Conservation (phyloP, 1,140 invertebrate species). For the Prorops nasuta region DNA sequence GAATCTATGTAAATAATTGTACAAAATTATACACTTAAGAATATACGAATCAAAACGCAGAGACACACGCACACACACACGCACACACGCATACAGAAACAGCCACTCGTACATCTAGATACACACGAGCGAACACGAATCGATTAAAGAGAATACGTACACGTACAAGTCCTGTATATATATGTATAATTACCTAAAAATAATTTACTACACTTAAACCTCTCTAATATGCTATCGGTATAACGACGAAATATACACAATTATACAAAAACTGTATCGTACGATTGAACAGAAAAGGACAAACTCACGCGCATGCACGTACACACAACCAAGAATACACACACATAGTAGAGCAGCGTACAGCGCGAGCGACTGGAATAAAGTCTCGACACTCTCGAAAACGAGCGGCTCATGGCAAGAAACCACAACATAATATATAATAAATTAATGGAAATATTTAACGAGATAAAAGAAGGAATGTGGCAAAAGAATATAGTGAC, state of each 20-base stretch:
- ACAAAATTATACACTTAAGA: conserved; percentile 28
- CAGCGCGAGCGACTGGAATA: conserved; percentile 12
- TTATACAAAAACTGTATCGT: background rate
- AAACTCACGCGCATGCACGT: no score
- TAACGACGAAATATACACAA: background rate
- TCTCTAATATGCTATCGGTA: conserved; percentile 31
- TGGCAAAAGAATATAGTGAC: no score
- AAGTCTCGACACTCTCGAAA: conserved; percentile 18
- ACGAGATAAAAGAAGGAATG: background rate
- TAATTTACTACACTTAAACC: conserved; percentile 51
- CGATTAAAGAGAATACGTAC: background rate
- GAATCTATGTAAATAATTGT: conserved; percentile 48
- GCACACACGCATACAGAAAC: conserved; percentile 17
- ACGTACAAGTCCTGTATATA: conserved; percentile 47
- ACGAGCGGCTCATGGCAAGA: conserved; percentile 1
- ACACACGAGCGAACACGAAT: no score
- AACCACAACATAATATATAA: no score
- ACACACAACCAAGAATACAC: conserved; percentile 10
- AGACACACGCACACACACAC: conserved; percentile 32
- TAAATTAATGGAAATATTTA: background rate
- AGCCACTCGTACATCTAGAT: conserved; percentile 22
- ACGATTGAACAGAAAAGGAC: no score
- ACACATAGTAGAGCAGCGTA: no score
- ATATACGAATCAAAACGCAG: conserved; percentile 18
- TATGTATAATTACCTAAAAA: no score